phyloP scores from a whole-genome alignment of 1,140 invertebrate species.

The Macrotrachela quadricornifera region DNA sequence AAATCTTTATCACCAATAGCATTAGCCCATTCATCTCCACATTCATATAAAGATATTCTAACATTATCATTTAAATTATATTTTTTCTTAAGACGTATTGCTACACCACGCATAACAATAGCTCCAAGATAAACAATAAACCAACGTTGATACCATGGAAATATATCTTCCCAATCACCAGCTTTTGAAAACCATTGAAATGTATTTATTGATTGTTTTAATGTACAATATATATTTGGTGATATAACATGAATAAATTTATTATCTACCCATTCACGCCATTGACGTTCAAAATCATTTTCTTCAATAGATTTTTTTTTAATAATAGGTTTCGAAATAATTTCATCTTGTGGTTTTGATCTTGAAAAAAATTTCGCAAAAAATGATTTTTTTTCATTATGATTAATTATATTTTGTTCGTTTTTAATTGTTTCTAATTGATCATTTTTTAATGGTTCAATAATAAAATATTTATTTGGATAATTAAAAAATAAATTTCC shows the following conservation, averaged over 20 bases:
- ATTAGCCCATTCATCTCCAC: conserved; percentile 58
- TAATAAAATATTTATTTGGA: no score
- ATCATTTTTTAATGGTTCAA: no score
- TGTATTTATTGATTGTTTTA: conserved; percentile 57
- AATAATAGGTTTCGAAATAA: no score
- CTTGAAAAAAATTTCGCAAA: no score
- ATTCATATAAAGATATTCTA: conserved; percentile 64
- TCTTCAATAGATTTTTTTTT: no score
- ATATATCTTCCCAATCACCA: conserved; percentile 42
- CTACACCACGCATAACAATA: conserved; percentile 71
- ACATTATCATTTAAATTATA: conserved; percentile 63
- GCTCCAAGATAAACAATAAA: conserved; percentile 83
- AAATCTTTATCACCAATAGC: conserved; percentile 35
- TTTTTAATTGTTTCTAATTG: no score
- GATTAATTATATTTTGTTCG: no score
- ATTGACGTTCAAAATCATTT: conserved; percentile 48
- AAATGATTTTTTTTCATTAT: no score
- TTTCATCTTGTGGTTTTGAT: no score
- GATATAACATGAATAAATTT: conserved; percentile 73
- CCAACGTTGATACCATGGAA: conserved; percentile 56
- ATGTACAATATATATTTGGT: conserved; percentile 80
- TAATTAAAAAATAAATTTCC: no score
- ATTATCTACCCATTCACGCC: conserved; percentile 79
- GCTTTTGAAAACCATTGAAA: conserved; percentile 71
- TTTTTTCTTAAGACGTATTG: conserved; percentile 65